Percentiles rank a stretch among this genome's conserved stretches.
phyloP scores from a whole-genome alignment of 2,113 vertebrate species.

The Parus major region DNA sequence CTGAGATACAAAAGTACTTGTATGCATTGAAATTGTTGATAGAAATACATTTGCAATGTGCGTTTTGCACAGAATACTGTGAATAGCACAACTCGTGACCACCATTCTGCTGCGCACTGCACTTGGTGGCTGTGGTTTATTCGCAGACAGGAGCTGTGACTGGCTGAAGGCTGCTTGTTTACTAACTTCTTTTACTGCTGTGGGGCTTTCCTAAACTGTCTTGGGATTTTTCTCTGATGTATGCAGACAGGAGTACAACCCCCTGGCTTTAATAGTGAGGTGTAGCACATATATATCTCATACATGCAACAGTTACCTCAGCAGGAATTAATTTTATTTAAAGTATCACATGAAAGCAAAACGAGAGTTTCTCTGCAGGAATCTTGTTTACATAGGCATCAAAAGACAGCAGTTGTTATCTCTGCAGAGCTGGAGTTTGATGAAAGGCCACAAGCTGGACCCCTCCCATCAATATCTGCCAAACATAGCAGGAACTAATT shows the following conservation, averaged over 20 bases:
- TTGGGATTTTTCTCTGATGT: neutral
- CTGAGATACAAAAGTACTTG: neutral
- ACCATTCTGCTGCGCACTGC: neutral
- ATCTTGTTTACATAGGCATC: neutral
- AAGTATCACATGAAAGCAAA: neutral
- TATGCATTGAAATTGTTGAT: neutral
- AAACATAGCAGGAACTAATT: neutral
- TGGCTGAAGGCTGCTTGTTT: neutral
- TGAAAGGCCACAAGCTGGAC: neutral
- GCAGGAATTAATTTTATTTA: neutral
- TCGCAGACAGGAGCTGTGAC: neutral
- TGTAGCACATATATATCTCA: neutral
- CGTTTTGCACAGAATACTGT: constrained; percentile 29
- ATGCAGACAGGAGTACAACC: neutral
- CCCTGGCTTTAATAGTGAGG: neutral
- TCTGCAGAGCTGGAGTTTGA: neutral
- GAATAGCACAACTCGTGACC: neutral
- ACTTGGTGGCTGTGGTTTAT: neutral
- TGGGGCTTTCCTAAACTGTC: neutral
- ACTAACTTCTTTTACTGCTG: neutral
- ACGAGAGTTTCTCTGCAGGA: neutral
- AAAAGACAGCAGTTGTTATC: neutral
- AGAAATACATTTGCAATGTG: neutral
- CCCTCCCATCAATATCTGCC: neutral
- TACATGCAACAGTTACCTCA: neutral